Base-by-base conservation (phyloP, 2,113 vertebrate genomes). In the Heptranchias perlo region DNA sequence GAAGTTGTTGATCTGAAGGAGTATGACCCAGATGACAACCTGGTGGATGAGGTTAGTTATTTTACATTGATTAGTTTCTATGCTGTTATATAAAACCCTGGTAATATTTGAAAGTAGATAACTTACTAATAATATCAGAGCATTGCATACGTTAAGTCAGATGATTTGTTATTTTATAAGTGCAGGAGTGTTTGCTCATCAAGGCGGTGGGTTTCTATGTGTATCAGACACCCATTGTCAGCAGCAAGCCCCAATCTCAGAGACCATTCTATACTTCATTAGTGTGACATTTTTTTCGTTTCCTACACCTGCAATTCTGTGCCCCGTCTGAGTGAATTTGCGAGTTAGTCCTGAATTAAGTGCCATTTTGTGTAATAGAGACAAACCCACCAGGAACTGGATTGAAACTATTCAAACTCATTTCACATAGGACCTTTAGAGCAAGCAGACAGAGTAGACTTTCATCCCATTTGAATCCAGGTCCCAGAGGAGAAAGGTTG, bases 1-100 rank as follows among this genome's bases (percentile, higher is more conserved):
- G 97, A 98, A 73, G 96, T 98, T 86, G 97, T 98, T 95, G 97
- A 98, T 97, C 97, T 99, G 98, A 98, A 98, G 96, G 98, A 98
- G 64, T 99, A 98, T 16, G 99, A 99, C 96, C 98, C 99, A 5
- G 99, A 99, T 11, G 99, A 99, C 96, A 97, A 96, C 31, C 97
- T 99, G 2, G 96, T 97, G 52, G 98, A 99, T 52, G 99, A 99
- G 98, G 99, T 99, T 96, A 96, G 98, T 87, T 0, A 11, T 49
- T 49, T 69, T 31, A 49, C 16, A 13, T 69, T 28, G 25, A 1
- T 65, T 0, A 94, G 67, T 93, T 64, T 95, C 86, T 47, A 61
- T 31, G 61, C 5, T 92, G 31, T 58, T 61, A 21, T 35, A n/a
- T 4, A 78, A 39, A 78, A 13, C 35, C 13, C 6, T 89, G 86